Base-by-base conservation (phyloP, 2,888 invertebrate species). In the Eupeodes latifasciatus region DNA sequence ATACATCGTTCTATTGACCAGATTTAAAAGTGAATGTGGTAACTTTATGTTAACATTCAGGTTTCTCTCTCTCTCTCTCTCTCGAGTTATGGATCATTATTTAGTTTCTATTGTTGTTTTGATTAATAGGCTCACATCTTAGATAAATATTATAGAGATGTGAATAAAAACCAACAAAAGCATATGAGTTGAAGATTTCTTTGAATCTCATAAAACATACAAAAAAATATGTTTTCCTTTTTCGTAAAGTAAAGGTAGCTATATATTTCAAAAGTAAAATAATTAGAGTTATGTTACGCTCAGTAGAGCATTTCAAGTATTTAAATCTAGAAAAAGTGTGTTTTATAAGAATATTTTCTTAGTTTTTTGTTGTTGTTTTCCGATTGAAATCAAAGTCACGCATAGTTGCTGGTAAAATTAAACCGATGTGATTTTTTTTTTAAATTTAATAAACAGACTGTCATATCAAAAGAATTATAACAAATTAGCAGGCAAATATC, bases 231-330 rank as follows among this genome's bases (percentile, higher is more conserved):
- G 36, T 40, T 69, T 53, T 62, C 40, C 40, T n/a, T 62, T 16
- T 4, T 27, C 0, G 3, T 12, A 14, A 14, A 4, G 14, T 57
- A 47, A 27, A 27, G 11, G 40, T 40, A 40, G 19, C 19, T 40
- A 5, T 62, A 64, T 51, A 34, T 78, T 82, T 79, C 44, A 59
- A 62, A 75, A 59, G 74, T 5, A 78, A 79, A 57, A 86, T 49
- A 59, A 75, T 79, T 71, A 59, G 55, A 79, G 64, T 79, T 64
- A 82, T 86, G 82, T 86, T 83, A 86, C 69, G 86, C 86, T 86
- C 75, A 64, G 75, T 53, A 59, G 78, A 86, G 82, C 86, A 71
- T 78, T 57, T 14, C 47, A 16, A 40, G 47, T 62, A 44, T 53
- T 74, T 75, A 53, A 61, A 62, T 71, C 12, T 53, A 57, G 19